Conservation (phyloP, 2,113 vertebrate genomes). For the Saguinus midas region DNA sequence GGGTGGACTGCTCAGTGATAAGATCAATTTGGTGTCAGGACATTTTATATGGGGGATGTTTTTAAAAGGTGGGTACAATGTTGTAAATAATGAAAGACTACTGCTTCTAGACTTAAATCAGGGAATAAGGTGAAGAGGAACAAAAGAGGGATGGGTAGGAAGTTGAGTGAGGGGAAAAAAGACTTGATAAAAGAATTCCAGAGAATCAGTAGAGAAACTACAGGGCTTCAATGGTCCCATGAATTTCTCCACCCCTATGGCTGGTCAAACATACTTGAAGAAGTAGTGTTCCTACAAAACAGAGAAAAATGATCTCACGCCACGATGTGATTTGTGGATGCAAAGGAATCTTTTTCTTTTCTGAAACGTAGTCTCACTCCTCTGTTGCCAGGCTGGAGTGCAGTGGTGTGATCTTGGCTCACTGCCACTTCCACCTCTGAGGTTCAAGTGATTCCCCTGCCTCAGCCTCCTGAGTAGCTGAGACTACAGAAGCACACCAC, state of each 20-base stretch:
- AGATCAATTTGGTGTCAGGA: constrained; percentile 15
- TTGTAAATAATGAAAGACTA: neutral
- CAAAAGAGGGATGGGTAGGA: neutral
- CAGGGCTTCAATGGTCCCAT: neutral
- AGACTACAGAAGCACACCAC: too few species aligned
- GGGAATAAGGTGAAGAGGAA: neutral
- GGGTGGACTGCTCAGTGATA: neutral
- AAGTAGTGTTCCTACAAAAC: neutral
- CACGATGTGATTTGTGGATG: neutral
- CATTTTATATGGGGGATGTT: neutral
- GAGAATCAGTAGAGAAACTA: neutral
- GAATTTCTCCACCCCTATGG: neutral
- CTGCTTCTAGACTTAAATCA: constrained; percentile 20
- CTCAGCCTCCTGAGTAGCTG: too few species aligned
- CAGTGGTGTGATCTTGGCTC: too few species aligned
- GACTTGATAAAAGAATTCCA: neutral
- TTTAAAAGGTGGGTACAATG: neutral
- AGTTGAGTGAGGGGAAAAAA: neutral
- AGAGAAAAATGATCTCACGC: neutral
- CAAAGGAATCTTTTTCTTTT: neutral
- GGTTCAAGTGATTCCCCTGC: too few species aligned
- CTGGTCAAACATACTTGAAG: neutral
- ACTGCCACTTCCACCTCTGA: too few species aligned
- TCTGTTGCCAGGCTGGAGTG: too few species aligned
- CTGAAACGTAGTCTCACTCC: too few species aligned